Conservation (phyloP, 92 coral and sea anemone species). For the Virgularia gustaviana region DNA sequence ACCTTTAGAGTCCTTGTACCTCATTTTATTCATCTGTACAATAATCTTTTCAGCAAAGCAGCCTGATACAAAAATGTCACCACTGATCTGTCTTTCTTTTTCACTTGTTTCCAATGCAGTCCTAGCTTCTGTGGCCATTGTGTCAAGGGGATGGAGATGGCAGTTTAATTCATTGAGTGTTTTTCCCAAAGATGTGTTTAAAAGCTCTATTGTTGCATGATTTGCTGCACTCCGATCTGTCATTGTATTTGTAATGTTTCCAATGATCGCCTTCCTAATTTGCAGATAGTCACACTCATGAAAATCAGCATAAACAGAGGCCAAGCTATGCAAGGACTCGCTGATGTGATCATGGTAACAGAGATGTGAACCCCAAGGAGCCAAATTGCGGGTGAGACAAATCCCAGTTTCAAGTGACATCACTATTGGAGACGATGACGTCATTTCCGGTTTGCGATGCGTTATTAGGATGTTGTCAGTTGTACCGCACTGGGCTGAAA, state of each 20-base stretch:
- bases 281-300: not conserved
- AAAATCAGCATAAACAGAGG: not conserved
- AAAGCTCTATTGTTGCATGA: constrained; percentile 3
- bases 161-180: constrained; percentile 16
- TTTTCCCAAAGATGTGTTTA: not conserved
- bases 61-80: constrained; percentile 2
- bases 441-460: no score
- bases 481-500: no score
- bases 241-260: constrained; percentile 19
- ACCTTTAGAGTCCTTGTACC: constrained; percentile 9
- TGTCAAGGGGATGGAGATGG: constrained; percentile 27
- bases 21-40: not conserved
- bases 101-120: not conserved
- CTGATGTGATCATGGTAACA: not conserved
- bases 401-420: no score
- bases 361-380: no score
- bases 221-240: constrained; percentile 11
- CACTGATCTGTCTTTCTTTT: not conserved
- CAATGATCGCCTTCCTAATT: not conserved
- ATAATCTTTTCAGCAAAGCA: constrained; percentile 14
- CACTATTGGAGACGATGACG: no score
- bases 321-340: not conserved
- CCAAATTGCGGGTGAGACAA: no score
- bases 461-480: no score
- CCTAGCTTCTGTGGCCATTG: not conserved